A percentile compares a stretch with the other conserved stretches of the same genome.
Conservation (phyloP, 2,113 vertebrate genomes). For the Melanocharis versteri region DNA sequence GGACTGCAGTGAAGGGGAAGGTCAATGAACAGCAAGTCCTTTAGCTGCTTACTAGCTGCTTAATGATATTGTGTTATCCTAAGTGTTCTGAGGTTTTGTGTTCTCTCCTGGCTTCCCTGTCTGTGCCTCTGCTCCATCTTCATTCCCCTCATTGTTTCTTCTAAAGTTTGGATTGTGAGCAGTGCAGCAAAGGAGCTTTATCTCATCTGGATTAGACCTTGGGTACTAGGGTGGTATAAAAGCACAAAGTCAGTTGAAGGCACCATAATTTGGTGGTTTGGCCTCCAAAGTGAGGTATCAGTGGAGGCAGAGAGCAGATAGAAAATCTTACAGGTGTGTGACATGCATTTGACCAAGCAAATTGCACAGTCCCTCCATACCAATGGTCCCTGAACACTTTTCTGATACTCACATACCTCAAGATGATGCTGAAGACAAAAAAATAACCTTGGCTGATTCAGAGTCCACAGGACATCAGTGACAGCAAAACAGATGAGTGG, state of each 20-base stretch:
- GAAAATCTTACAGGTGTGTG: not conserved
- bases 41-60: not conserved
- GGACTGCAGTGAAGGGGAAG: not conserved
- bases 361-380: not conserved
- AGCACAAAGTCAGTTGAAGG: not conserved
- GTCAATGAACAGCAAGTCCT: not conserved
- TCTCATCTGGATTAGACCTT: not conserved
- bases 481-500: not conserved
- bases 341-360: not conserved
- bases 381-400: not conserved
- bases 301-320: not conserved
- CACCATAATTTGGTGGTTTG: not conserved
- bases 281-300: accelerated
- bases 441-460: not conserved
- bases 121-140: not conserved
- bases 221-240: accelerated
- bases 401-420: accelerated
- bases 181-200: not conserved
- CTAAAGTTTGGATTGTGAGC: accelerated
- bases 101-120: not conserved
- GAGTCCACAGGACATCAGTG: not conserved
- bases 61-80: accelerated
- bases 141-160: not conserved
- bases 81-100: not conserved
- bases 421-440: not conserved